phyloP scores from a whole-genome alignment of 2,797 vertebrate species.

The Netta rufina region DNA sequence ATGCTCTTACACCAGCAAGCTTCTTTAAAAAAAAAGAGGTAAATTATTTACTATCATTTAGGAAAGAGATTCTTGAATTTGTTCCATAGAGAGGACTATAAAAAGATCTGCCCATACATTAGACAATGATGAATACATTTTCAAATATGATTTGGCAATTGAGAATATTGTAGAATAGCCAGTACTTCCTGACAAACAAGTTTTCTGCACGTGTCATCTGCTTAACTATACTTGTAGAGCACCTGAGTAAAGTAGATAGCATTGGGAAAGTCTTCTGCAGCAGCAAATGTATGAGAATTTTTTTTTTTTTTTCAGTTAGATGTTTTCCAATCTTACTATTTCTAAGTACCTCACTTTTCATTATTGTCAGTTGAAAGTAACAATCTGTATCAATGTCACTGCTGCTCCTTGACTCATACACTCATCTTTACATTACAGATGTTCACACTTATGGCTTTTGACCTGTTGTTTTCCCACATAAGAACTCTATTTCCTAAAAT shows the following conservation, averaged over 20 bases:
- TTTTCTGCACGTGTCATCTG: not conserved
- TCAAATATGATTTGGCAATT: not conserved
- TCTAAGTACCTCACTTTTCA: not conserved
- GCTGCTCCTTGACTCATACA: not conserved
- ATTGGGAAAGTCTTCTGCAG: not conserved
- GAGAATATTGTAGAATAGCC: not conserved
- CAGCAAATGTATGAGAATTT: not conserved
- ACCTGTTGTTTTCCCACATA: not conserved
- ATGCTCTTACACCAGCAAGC: not conserved
- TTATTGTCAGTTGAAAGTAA: not conserved
- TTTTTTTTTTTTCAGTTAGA: not conserved
- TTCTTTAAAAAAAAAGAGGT: not conserved
- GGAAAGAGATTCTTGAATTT: not conserved
- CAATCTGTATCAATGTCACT: not conserved
- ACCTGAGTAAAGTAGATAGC: not conserved
- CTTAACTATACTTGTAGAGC: not conserved
- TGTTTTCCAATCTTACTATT: not conserved
- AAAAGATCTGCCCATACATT: not conserved
- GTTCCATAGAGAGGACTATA: not conserved
- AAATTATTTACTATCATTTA: not conserved
- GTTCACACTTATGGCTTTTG: not conserved
- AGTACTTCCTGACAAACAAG: constrained; percentile 1
- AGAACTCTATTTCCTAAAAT: not conserved
- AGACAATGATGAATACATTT: not conserved
- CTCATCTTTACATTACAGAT: not conserved